Base-by-base conservation (phyloP, 1,140 invertebrate genomes). In the Drosophila neocordata region DNA sequence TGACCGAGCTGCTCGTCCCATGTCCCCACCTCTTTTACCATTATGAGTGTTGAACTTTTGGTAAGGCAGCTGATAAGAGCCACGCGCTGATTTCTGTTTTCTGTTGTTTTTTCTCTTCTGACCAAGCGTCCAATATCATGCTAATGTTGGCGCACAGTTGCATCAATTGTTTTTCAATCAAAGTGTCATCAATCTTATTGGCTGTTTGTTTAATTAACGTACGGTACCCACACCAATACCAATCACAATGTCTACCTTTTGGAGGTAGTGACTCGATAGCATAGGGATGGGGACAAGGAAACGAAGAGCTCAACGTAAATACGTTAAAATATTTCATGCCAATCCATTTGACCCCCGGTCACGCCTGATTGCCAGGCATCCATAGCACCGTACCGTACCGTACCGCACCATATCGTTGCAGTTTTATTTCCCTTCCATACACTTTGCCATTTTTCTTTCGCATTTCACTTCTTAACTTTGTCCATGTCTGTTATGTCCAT, bases 81-180 rank as follows among this genome's bases (percentile, higher is more conserved):
- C 71, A 61, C 80, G 70, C 72, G 71, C 56, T 71, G 69, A 52
- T 48, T 48, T 8, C 15, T 73, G 67, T 44, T n/a, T 7, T 41
- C 1, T 44, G 13, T 44, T 18, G 6, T 41, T 13, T 48, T 48
- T 20, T 7, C 8, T 56, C 12, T 62, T 22, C 65, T 83, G 67
- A 68, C 68, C 71, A 59, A 63, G 58, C 55, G 58, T 76, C 83
- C 84, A 88, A 88, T 89, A 88, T 88, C 79, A 88, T 88, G 84
- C 84, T 88, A 88, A 88, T 88, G 77, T 78, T 76, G 87, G 70
- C 76, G 65, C 77, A 84, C 79, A 84, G 85, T 89, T 90, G 89
- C 77, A 87, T 79, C 87, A 90, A 90, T 90, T 90, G 88, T 90
- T 90, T 90, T 90, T 77, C 83, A 88, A 90, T 90, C 87, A 90